Evolutionary conservation across 2,113 vertebrate genomes (phyloP).

Genomic region (Tenebrosternarchus preto): DNA sequence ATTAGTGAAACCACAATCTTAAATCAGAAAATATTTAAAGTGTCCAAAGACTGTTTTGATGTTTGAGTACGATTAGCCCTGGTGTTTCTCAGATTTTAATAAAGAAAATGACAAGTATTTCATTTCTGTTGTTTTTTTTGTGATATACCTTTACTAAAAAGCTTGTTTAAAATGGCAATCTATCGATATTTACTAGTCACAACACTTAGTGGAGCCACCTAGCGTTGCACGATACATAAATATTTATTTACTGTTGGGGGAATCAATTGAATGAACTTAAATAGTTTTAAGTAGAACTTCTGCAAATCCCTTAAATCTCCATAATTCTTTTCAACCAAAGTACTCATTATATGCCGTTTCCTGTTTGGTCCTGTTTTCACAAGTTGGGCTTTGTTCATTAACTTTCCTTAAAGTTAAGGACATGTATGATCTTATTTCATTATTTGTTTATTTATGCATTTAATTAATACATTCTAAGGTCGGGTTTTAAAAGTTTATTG

Average conservation of each 20-base stretch:
- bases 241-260: no score
- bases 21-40: not conserved
- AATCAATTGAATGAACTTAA: no score
- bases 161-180: no score
- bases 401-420: not conserved
- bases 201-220: no score
- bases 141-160: not conserved
- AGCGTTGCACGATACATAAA: no score
- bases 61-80: slow-evolving; percentile 9
- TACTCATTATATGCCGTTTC: no score
- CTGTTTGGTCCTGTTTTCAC: not conserved
- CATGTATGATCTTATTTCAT: no score
- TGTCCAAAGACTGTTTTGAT: slow-evolving; percentile 1
- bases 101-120: slow-evolving; percentile 12
- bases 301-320: no score
- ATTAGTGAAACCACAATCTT: not conserved
- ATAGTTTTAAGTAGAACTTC: no score
- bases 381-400: no score
- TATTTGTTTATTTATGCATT: not conserved
- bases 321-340: no score
- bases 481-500: not conserved
- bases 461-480: not conserved
- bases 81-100: slow-evolving; percentile 33
- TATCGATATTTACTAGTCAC: no score
- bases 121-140: not conserved